A percentile compares a stretch with the other conserved stretches of the same genome.
Evolutionary conservation across 2,797 vertebrate genomes (phyloP).

Genomic region (Uromys caudimaculatus): DNA sequence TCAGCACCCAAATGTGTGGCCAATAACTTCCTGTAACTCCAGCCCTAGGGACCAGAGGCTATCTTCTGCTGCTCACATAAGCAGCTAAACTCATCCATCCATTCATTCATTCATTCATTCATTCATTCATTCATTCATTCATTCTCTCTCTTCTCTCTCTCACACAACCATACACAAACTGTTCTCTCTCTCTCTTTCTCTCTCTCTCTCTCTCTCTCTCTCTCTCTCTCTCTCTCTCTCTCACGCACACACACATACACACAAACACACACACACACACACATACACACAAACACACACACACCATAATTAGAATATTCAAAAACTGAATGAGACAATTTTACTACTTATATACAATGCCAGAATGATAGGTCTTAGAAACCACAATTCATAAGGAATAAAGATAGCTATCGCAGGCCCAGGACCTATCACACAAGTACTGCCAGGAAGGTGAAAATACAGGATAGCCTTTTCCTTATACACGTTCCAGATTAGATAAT

Average conservation of each 20-base stretch:
- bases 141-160: no score
- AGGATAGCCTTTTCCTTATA: accelerated
- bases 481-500: background rate
- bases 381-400: background rate
- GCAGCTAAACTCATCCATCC: background rate
- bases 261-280: background rate
- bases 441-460: background rate
- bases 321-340: background rate
- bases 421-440: accelerated
- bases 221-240: background rate
- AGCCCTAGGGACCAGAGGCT: no score
- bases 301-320: background rate
- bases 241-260: background rate
- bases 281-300: background rate
- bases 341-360: background rate
- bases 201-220: no score
- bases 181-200: background rate
- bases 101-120: no score
- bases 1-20: accelerated
- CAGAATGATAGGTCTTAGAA: background rate
- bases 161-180: no score
- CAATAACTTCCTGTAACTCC: background rate
- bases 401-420: accelerated
- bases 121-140: no score
- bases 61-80: background rate